These are phyloP conservation scores for Hippocampus comes DNA, from an alignment of 2,113 vertebrate species.

Conservation along the genomic window DNA sequence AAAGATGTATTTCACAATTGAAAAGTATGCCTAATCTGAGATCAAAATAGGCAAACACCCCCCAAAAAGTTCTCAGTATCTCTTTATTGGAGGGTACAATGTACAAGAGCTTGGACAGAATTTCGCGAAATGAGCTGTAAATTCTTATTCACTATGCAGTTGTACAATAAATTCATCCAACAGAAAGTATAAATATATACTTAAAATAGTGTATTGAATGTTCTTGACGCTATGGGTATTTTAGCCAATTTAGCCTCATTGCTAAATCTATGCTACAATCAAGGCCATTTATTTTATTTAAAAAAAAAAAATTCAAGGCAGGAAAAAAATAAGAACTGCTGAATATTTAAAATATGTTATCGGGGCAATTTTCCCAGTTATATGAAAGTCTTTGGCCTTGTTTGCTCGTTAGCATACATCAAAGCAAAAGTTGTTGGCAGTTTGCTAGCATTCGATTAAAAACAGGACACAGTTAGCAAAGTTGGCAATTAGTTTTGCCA, in stretches of 20 bases:
- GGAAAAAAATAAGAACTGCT: no score
- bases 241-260: not conserved
- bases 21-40: not conserved
- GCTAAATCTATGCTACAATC: not conserved
- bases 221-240: no score
- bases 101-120: conserved; percentile 35
- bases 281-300: not conserved
- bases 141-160: not conserved
- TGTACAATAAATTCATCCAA: not conserved
- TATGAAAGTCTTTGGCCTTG: no score
- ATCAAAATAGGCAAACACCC: conserved; percentile 10
- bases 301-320: no score
- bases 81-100: conserved; percentile 72
- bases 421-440: no score
- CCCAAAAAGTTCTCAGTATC: conserved; percentile 60
- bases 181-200: not conserved
- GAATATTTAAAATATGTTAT: no score
- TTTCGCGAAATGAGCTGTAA: not conserved
- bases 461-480: no score
- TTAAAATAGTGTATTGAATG: not conserved
- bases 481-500: no score
- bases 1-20: not conserved
- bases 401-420: no score
- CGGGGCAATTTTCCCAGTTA: no score
- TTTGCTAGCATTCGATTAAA: no score